Conservation (phyloP, 2,797 vertebrate genomes). For the Phataginus tetradactyla region DNA sequence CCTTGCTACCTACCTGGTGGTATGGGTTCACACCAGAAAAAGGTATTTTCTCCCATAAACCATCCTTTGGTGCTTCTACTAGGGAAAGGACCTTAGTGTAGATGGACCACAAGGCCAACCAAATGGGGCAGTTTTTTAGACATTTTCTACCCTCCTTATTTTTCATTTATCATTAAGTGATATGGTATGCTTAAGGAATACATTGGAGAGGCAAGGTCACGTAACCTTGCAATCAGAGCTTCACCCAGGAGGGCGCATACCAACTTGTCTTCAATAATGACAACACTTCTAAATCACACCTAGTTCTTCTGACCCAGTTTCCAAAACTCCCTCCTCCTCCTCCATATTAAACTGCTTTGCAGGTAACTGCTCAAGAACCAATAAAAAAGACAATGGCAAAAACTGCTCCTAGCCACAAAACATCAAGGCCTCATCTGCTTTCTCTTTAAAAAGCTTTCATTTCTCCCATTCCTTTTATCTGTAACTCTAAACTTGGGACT, state of each 20-base stretch:
- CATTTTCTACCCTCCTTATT: not conserved
- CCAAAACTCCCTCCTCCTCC: conserved; percentile 24
- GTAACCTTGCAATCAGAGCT: not conserved
- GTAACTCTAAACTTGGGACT: not conserved
- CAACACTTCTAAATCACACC: conserved; percentile 22
- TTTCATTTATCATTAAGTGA: not conserved
- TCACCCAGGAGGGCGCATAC: not conserved
- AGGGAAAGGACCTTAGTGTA: not conserved
- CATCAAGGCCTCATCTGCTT: conserved; percentile 35
- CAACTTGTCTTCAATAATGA: conserved; percentile 36
- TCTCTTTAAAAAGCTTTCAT: conserved; percentile 25
- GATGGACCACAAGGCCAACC: not conserved
- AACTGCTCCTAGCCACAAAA: conserved; percentile 34
- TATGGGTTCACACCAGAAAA: conserved; percentile 43
- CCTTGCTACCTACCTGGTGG: not conserved
- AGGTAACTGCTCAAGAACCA: conserved; percentile 47
- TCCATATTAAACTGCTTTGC: conserved; percentile 11
- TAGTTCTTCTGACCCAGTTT: conserved; percentile 49
- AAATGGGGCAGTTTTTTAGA: not conserved
- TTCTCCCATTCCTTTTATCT: not conserved
- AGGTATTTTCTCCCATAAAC: conserved; percentile 49
- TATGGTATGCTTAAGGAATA: not conserved
- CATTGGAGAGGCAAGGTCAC: not conserved
- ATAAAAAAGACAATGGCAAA: conserved; percentile 53
- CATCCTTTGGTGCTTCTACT: not conserved